phyloP scores from a whole-genome alignment of 2,113 vertebrate genomes.

The Ptychochromis oligacanthus region DNA sequence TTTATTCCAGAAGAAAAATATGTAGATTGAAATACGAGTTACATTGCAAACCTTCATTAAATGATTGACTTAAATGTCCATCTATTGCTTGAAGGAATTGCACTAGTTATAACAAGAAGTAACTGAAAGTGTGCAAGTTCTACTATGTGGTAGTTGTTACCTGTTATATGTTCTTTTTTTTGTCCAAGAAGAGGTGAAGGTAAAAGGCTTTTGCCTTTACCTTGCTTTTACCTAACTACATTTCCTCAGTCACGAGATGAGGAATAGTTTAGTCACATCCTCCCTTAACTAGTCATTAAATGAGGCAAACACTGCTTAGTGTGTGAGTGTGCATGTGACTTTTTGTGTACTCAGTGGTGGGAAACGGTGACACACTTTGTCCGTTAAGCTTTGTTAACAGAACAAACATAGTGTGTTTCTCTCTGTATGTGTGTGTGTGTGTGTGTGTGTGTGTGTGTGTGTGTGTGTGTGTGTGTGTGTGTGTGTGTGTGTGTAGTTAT shows the following conservation, averaged over 20 bases:
- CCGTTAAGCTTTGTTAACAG: constrained; percentile 44
- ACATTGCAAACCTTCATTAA: background rate
- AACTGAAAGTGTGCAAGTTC: background rate
- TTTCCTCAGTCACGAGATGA: background rate
- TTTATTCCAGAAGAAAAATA: background rate
- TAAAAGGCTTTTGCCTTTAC: background rate
- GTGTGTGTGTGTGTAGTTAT: background rate
- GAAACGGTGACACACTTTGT: constrained; percentile 41
- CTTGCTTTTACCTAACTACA: background rate
- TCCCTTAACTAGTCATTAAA: background rate
- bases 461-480: background rate
- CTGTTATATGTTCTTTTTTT: background rate
- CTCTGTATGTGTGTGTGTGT: background rate
- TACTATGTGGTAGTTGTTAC: background rate
- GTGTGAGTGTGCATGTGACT: constrained; percentile 4
- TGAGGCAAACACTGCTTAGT: background rate
- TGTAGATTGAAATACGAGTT: background rate
- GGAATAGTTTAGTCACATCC: constrained; percentile 17
- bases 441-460: background rate
- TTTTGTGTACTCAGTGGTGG: constrained; percentile 1
- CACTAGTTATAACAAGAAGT: background rate
- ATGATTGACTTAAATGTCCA: background rate
- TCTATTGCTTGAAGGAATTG: background rate
- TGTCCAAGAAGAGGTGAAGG: background rate
- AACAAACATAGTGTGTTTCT: constrained; percentile 41